A percentile compares a stretch with the other conserved stretches of the same genome.
phyloP scores from a whole-genome alignment of 2,888 invertebrate genomes.

The Drosophila atripex region DNA sequence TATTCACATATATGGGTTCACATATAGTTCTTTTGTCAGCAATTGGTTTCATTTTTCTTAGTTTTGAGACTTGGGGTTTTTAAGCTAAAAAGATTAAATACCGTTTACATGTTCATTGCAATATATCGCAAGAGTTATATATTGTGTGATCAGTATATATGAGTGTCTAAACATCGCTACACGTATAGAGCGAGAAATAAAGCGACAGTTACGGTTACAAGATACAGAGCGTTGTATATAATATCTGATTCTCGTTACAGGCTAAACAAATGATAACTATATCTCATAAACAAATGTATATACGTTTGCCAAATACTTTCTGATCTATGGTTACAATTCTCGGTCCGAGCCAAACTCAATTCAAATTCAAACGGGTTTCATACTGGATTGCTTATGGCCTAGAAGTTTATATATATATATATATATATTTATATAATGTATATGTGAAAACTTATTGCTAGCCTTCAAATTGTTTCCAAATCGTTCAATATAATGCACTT shows the following conservation, averaged over 20 bases:
- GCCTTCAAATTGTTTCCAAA: conserved; percentile 33
- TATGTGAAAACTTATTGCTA: conserved; percentile 68
- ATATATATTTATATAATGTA: conserved; percentile 43
- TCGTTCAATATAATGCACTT: conserved; percentile 73
- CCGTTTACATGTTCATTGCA: conserved; percentile 61
- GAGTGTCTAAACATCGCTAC: conserved; percentile 65
- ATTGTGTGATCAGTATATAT: conserved; percentile 38
- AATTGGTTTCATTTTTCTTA: conserved; percentile 45
- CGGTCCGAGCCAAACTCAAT: conserved; percentile 56
- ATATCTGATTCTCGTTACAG: conserved; percentile 36
- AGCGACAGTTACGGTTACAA: conserved; percentile 54
- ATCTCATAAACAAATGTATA: conserved; percentile 38
- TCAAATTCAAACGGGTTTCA: conserved; percentile 56
- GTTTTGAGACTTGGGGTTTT: conserved; percentile 16
- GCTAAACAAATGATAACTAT: conserved; percentile 59
- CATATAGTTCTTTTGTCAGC: conserved; percentile 39
- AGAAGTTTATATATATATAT: conserved; percentile 44
- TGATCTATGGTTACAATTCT: conserved; percentile 21
- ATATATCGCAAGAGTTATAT: conserved; percentile 59
- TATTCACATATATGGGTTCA: conserved; percentile 43
- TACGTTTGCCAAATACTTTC: conserved; percentile 48
- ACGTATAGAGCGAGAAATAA: conserved; percentile 69
- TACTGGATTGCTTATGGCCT: conserved; percentile 65
- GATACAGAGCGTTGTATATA: conserved; percentile 40
- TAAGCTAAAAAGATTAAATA: conserved; percentile 69